Evolutionary conservation across 1,140 invertebrate species (phyloP), one percentile per base, ranked within the genome.

Genomic region (Brachionus manjavacas): DNA sequence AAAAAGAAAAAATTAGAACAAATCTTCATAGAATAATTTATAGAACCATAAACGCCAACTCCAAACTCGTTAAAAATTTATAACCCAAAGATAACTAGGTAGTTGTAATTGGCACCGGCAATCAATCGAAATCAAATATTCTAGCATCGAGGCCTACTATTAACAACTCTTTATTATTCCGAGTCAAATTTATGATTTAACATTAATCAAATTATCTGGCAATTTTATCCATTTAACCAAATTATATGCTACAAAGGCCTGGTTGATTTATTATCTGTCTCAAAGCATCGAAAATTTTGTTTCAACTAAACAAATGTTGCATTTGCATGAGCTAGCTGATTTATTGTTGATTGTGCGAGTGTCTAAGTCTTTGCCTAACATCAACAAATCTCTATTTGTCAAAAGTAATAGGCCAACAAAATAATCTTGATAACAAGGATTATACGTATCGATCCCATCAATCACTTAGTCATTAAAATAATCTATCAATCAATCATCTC

Each of bases 401-500:
- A 68, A 68, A 68, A 68, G 31, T 68, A 68, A 68, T 68, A 68
- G 66, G 25, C 66, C 25, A 68, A 68, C 25, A 31, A 31, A 39
- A n/a, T 31, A 68, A 68, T 68, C 66, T 68, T 68, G 66, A 68
- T 68, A 68, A 68, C 25, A 68, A 68, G n/a, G 66, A 68, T 68
- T 68, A 35, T 68, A 28, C 28, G 31, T 68, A 68, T 68, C 66
- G 66, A 68, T 68, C 66, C 52, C 66, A 68, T 68, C 66, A 68
- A 68, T 68, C 66, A 68, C 31, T 68, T 39, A 68, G 66, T 68
- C 66, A 68, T 68, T 68, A 68, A 68, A 68, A 68, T 68, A 68
- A 68, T 68, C 66, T 68, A 68, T 68, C 66, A 68, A 68, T 68
- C 66, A 68, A 68, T 68, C 66, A 68, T 68, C 31, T 31, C 12